phyloP scores from a whole-genome alignment of 2,797 vertebrate genomes.

The Garrulus glandarius region DNA sequence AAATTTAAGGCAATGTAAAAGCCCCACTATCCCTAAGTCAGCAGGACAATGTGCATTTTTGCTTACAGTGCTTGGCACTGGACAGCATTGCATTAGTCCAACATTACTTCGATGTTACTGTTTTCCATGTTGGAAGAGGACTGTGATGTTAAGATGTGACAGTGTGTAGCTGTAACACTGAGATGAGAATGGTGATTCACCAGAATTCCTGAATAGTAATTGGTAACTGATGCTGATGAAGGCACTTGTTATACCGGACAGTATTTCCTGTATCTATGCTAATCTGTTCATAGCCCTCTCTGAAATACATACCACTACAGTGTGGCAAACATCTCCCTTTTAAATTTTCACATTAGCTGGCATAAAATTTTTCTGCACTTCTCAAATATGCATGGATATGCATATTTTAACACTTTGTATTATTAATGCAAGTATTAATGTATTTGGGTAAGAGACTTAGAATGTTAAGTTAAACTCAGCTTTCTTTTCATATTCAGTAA shows the following conservation, averaged over 20 bases:
- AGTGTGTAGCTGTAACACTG: background rate
- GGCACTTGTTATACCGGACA: background rate
- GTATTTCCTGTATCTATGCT: background rate
- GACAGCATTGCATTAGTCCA: background rate
- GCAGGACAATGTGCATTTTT: background rate
- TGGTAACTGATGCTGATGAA: background rate
- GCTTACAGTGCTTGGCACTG: background rate
- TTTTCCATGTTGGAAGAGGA: background rate
- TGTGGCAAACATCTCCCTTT: background rate
- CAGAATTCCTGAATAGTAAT: background rate
- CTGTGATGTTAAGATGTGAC: background rate
- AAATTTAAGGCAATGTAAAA: background rate
- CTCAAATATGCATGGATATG: background rate
- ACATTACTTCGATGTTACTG: background rate
- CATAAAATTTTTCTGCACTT: background rate
- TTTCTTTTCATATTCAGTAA: constrained; percentile 46
- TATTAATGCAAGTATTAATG: constrained; percentile 44
- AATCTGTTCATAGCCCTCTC: background rate
- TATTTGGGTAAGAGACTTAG: constrained; percentile 25
- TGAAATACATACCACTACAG: background rate
- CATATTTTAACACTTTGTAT: constrained; percentile 40
- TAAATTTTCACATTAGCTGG: background rate
- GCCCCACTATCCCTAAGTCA: background rate
- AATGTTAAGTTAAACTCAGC: background rate
- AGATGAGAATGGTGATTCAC: background rate